Percentiles rank a stretch among this genome's conserved stretches.
phyloP scores from a whole-genome alignment of 2,888 invertebrate species.

The Xanthorhoe designata region DNA sequence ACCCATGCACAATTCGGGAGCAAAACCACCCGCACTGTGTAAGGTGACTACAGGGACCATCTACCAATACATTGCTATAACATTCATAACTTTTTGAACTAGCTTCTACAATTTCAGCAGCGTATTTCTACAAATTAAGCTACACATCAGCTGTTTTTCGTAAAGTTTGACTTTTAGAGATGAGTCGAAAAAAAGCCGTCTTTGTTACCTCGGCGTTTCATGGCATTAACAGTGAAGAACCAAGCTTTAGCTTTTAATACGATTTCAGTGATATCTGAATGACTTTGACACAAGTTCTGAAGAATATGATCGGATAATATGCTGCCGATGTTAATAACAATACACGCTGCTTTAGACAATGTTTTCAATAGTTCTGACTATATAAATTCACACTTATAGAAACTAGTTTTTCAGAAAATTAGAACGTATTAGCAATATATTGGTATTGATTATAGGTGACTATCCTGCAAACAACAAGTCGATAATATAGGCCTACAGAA shows the following conservation, averaged over 20 bases:
- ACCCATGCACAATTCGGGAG: slow-evolving; percentile 80
- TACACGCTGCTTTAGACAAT: background rate
- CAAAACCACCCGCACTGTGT: slow-evolving; percentile 67
- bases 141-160: no score
- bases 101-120: background rate
- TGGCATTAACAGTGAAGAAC: no score
- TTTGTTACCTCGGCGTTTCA: no score
- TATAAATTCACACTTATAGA: background rate
- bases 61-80: slow-evolving; percentile 1
- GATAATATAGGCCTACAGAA: background rate
- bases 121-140: no score
- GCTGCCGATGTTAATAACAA: background rate
- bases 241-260: no score
- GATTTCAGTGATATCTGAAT: no score
- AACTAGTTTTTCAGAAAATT: background rate
- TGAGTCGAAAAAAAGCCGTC: no score
- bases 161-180: no score
- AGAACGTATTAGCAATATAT: slow-evolving; percentile 1
- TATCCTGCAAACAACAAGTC: background rate
- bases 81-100: background rate
- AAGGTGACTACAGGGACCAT: slow-evolving; percentile 56
- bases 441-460: background rate
- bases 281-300: no score
- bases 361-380: background rate
- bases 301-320: no score